Base-by-base conservation (phyloP, 1,140 invertebrate genomes). In the Bombus waltoni region DNA sequence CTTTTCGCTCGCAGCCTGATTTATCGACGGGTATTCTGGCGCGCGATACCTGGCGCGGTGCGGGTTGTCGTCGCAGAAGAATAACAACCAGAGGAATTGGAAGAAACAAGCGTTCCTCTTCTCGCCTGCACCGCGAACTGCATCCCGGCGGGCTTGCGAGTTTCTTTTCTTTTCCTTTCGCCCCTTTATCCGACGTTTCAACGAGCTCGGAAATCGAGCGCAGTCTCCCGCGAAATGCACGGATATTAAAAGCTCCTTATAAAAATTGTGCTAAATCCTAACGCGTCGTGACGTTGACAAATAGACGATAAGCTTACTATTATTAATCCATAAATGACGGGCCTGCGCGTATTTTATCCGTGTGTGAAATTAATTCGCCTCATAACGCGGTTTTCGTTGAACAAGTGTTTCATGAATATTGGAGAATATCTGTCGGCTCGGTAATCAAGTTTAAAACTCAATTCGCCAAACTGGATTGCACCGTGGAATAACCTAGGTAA, bases 11-110 rank as follows among this genome's bases (percentile, higher is more conserved):
- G 40, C 68, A 53, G 68, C 15, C 47, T 53, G 83, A 85, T 85
- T 85, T 80, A 85, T 85, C 77, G 76, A 85, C 32, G 68, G 35
- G 42, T 80, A 85, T 80, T 73, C 77, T 35, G 75, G 10, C 59
- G 57, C 15, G 83, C 47, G 83, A 71, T 42, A 44, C 47, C 68
- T 53, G n/a, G 10, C 62, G 38, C 76, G 76, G 68, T 62, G 13
- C 68, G 53, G 76, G 25, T 79, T 79, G 82, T 80, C 75, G 76
- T 28, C 83, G 53, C 68, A 68, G 38, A 85, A 80, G 77, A 85
- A 80, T 85, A 85, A 85, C 76, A 73, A 70, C 77, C 68, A 25
- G 42, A 72, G 44, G 77, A 80, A 80, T 80, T 80, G 83, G 68
- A 85, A 72, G 68, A 80, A 79, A 59, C 83, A 59, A 72, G 42